phyloP scores from a whole-genome alignment of 2,113 vertebrate species.

The Canis aureus region DNA sequence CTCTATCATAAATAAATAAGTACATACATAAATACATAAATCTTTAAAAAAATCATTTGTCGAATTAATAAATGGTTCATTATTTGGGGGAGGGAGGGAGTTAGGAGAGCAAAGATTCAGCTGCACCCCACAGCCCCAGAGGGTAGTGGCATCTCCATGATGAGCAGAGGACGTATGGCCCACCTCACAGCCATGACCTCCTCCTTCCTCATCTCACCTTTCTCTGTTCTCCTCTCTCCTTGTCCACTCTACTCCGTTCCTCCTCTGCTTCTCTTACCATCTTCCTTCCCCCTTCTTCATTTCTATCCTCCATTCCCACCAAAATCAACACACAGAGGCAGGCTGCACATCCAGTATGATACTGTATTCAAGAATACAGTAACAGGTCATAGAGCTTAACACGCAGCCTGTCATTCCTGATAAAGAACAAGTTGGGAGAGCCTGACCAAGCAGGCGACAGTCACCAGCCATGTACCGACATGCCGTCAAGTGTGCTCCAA shows the following conservation, averaged over 20 bases:
- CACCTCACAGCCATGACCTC: accelerated
- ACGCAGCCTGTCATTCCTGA: background rate
- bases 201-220: background rate
- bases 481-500: accelerated
- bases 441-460: background rate
- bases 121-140: too few relatives aligned
- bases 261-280: background rate
- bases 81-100: background rate
- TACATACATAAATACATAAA: too few relatives aligned
- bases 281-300: background rate
- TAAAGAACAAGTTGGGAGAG: background rate
- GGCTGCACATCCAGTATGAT: background rate
- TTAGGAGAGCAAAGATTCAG: too few relatives aligned
- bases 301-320: background rate
- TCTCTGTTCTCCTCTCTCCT: background rate
- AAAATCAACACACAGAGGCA: too few relatives aligned
- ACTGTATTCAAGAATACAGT: accelerated
- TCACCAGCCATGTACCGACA: too few relatives aligned
- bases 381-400: background rate
- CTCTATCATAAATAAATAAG: too few relatives aligned
- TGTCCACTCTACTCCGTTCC: background rate
- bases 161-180: background rate
- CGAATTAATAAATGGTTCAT: background rate
- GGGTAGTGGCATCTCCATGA: background rate
- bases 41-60: too few relatives aligned